A percentile compares a stretch with the other conserved stretches of the same genome.
Evolutionary conservation across 2,113 vertebrate species (phyloP).

Genomic region (Myrmophylax atrothorax): DNA sequence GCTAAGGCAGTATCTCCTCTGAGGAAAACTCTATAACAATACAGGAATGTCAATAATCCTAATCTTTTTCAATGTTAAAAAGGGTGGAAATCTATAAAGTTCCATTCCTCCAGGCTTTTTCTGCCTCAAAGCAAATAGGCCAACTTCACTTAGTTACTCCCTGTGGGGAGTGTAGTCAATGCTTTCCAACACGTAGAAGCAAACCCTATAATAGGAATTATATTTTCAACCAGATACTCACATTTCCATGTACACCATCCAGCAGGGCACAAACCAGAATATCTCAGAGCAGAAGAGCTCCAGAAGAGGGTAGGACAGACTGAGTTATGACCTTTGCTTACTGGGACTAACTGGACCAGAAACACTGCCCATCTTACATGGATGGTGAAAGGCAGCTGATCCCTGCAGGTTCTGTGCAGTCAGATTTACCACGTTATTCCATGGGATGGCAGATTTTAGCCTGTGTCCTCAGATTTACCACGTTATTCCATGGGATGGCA

Average conservation of each 20-base stretch:
- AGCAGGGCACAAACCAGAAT: not conserved
- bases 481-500: not conserved
- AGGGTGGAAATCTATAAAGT: not conserved
- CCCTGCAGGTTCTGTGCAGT: not conserved
- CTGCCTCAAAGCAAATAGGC: not conserved
- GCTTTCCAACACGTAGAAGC: not conserved
- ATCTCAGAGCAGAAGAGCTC: not conserved
- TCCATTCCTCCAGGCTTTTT: not conserved
- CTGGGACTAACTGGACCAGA: not conserved
- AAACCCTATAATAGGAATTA: not conserved
- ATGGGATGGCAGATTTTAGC: not conserved
- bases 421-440: not conserved
- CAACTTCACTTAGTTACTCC: not conserved
- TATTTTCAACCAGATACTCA: not conserved
- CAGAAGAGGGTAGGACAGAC: rapidly evolving
- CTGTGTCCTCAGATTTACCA: not conserved
- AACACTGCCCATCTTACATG: not conserved
- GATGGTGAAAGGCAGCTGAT: not conserved
- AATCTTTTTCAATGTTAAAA: constrained; percentile 20
- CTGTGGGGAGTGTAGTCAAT: not conserved
- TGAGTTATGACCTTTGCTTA: not conserved
- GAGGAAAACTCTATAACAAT: not conserved
- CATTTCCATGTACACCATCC: not conserved
- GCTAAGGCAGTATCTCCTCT: not conserved
- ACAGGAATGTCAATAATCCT: constrained; percentile 1